Evolutionary conservation across 35 echinoderm and acorn worm species (phyloP), one percentile per base, ranked within the genome.

Genomic region (Nesometra sesokonis): DNA sequence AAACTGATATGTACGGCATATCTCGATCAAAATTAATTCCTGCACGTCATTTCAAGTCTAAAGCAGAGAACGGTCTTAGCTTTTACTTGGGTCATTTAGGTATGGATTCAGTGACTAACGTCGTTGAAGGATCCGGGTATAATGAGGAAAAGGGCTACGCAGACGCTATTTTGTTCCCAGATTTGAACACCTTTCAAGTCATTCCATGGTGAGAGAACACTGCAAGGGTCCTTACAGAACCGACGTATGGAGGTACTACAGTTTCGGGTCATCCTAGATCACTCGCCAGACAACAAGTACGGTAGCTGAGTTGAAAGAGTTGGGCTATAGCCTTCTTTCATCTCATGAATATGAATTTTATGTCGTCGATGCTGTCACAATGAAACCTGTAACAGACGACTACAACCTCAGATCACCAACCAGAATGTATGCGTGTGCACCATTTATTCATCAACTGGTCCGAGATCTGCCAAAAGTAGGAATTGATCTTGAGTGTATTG

Each of bases 11-110:
- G 35, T 82, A 57, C 29, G 87, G 87, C 32, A 83, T 89, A 37
- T 80, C 87, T 31, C 36, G 81, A 9, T 92, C 77, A 43, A 92
- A 92, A 47, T 32, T 83, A 32, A 88, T 92, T 0, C 87, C 91
- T 27, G 82, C 85, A 0, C 88, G 87, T 34, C 91, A 93, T 57
- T 93, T 93, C 34, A 76, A 82, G 36, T 47, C 77, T 17, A 92
- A 92, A 32, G 86, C 84, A 35, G 76, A 84, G 30, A 78, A 88
- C 27, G 90, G 90, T 29, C 40, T 88, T 9, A 88, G 82, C 0
- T 88, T 93, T 35, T 85, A 78, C 34, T 29, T 77, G 0, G 76
- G 86, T 3, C 82, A 89, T 47, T 34, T 93, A 34, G 76, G 80
- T 17, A 76, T 85, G 31, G 85, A 93, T 40, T 87, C 91, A 13